These are phyloP conservation scores for Sipha flava DNA, from an alignment of 1,140 invertebrate genomes.

Conservation along the genomic window DNA sequence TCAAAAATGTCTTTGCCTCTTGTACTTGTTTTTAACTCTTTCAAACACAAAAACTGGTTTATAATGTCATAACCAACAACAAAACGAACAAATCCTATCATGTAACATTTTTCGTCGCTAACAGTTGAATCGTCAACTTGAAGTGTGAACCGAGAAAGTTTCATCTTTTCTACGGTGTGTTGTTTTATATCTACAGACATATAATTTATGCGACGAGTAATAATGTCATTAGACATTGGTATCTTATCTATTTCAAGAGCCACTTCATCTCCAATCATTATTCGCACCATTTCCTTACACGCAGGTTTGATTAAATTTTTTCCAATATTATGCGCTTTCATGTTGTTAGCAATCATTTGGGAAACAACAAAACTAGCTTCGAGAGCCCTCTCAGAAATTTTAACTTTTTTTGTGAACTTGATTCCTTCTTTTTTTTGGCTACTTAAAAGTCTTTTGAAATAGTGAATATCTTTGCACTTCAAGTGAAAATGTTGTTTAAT, in stretches of 20 bases:
- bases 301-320: conserved; percentile 42
- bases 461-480: neutral
- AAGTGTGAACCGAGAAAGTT: neutral
- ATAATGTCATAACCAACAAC: neutral
- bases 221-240: conserved; percentile 40
- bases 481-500: conserved; percentile 10
- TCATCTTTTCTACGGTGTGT: neutral
- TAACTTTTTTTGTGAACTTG: neutral
- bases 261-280: conserved; percentile 39
- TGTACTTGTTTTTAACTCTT: neutral
- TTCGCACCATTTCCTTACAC: conserved; percentile 37
- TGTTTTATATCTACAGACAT: neutral
- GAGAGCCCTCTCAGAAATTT: conserved; percentile 34
- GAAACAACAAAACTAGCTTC: conserved; percentile 39
- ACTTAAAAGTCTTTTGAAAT: neutral
- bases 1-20: conserved; percentile 6
- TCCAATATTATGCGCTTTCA: conserved; percentile 43
- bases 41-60: neutral
- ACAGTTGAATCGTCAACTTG: neutral
- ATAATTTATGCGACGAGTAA: conserved; percentile 17
- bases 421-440: neutral
- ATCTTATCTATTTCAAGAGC: conserved; percentile 38
- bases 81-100: neutral
- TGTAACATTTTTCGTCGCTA: neutral
- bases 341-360: conserved; percentile 40